Percentiles rank a stretch among this genome's conserved stretches.
Evolutionary conservation across 2,888 invertebrate genomes (phyloP).

Genomic region (Empis livida): DNA sequence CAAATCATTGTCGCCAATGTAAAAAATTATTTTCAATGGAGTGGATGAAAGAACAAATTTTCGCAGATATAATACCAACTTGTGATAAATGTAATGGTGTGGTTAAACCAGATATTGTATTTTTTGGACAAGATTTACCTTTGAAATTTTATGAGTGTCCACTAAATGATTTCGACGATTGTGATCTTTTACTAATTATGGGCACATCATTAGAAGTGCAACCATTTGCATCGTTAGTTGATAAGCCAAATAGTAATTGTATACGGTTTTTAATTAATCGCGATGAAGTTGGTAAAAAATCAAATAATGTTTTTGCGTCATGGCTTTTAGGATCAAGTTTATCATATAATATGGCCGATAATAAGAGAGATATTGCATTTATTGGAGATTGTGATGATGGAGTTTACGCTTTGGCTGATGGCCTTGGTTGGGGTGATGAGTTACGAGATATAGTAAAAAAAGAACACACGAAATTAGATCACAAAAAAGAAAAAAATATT

Average conservation of each 20-base stretch:
- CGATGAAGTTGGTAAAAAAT: constrained; percentile 51
- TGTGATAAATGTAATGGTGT: constrained; percentile 65
- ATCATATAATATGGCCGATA: constrained; percentile 50
- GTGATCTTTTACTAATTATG: constrained; percentile 87
- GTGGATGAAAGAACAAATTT: constrained; percentile 78
- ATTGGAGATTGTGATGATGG: constrained; percentile 77
- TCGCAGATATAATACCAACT: constrained; percentile 58
- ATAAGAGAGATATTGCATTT: constrained; percentile 62
- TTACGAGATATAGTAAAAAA: constrained; percentile 41
- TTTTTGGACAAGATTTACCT: constrained; percentile 88
- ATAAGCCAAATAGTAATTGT: constrained; percentile 57
- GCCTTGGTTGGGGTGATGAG: constrained; percentile 67
- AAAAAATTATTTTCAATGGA: constrained; percentile 54
- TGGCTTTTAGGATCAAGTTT: constrained; percentile 43
- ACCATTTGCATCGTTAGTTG: constrained; percentile 82
- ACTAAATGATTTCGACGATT: constrained; percentile 63
- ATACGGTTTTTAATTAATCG: constrained; percentile 80
- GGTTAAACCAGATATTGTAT: constrained; percentile 91
- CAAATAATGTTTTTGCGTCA: constrained; percentile 24
- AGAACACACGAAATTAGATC: constrained; percentile 44
- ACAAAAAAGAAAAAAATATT: constrained; percentile 1
- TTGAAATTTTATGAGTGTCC: constrained; percentile 56
- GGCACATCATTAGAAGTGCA: constrained; percentile 91
- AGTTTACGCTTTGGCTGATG: constrained; percentile 56
- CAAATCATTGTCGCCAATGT: constrained; percentile 73